These are phyloP conservation scores for Acrossocheilus fasciatus DNA, from an alignment of 2,797 vertebrate species.

Conservation along the genomic window DNA sequence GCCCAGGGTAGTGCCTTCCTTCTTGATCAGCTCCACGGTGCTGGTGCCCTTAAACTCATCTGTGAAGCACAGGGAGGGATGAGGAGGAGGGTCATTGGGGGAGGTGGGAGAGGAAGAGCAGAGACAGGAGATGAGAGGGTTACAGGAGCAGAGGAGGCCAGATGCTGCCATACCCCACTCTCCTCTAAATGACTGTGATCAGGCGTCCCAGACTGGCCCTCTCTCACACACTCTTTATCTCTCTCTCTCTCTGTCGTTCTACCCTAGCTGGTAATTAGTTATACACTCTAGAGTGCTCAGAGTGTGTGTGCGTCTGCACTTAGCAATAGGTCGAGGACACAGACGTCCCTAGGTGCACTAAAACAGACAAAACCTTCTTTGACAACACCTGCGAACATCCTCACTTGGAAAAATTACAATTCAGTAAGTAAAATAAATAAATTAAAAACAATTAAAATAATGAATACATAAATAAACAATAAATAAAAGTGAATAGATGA, in stretches of 20 bases:
- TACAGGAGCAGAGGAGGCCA: conserved; percentile 49
- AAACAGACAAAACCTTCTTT: neutral
- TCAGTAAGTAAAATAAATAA: neutral
- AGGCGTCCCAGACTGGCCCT: neutral
- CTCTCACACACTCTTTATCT: conserved; percentile 19
- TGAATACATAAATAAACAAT: neutral
- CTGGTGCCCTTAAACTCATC: conserved; percentile 97
- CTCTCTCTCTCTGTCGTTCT: neutral
- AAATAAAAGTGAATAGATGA: neutral
- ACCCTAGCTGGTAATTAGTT: conserved; percentile 53
- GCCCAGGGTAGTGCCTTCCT: conserved; percentile 96
- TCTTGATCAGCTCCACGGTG: conserved; percentile 97
- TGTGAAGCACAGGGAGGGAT: conserved; percentile 62
- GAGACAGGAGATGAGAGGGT: conserved; percentile 46
- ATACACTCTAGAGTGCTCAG: conserved; percentile 45
- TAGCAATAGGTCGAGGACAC: conserved; percentile 6
- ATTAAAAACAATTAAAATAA: neutral
- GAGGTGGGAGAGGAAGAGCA: conserved; percentile 45
- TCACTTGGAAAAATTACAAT: neutral
- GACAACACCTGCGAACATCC: neutral
- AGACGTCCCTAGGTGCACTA: neutral
- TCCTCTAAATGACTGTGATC: conserved; percentile 26
- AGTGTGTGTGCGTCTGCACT: conserved; percentile 2
- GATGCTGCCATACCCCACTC: conserved; percentile 47
- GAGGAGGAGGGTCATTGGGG: conserved; percentile 1